Conservation (phyloP, 2,797 vertebrate genomes). For the Coendou prehensilis region DNA sequence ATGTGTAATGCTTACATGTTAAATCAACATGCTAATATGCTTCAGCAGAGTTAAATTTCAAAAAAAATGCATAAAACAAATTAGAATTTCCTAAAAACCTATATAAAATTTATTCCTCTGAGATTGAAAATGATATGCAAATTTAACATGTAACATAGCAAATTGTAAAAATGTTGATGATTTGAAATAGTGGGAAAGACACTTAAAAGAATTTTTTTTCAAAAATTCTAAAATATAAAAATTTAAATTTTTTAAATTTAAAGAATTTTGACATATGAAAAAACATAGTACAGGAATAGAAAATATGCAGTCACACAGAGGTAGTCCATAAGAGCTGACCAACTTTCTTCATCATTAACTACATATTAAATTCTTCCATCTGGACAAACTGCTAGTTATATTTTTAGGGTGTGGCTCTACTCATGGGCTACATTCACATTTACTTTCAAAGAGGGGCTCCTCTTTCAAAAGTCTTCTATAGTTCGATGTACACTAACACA, state of each 20-base stretch:
- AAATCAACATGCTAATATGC: not conserved
- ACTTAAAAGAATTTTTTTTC: not conserved
- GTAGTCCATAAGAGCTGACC: not conserved
- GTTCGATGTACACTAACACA: not conserved
- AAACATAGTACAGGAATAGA: too few species aligned
- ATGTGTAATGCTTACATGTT: not conserved
- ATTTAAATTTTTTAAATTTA: not conserved
- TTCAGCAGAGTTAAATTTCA: not conserved
- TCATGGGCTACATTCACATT: not conserved
- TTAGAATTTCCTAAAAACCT: not conserved
- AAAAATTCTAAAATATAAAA: not conserved
- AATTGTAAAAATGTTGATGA: not conserved
- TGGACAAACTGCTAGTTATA: not conserved
- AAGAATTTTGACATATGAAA: not conserved
- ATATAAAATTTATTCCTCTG: not conserved
- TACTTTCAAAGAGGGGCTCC: not conserved
- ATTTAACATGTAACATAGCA: not conserved
- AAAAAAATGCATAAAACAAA: not conserved
- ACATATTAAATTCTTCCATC: not conserved
- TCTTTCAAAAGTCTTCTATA: not conserved
- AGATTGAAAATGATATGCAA: not conserved
- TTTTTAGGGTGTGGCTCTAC: not conserved
- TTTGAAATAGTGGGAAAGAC: not conserved
- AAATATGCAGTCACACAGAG: not conserved
- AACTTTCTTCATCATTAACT: not conserved